phyloP scores from a whole-genome alignment of 2,888 invertebrate species.

The Xestia xanthographa region DNA sequence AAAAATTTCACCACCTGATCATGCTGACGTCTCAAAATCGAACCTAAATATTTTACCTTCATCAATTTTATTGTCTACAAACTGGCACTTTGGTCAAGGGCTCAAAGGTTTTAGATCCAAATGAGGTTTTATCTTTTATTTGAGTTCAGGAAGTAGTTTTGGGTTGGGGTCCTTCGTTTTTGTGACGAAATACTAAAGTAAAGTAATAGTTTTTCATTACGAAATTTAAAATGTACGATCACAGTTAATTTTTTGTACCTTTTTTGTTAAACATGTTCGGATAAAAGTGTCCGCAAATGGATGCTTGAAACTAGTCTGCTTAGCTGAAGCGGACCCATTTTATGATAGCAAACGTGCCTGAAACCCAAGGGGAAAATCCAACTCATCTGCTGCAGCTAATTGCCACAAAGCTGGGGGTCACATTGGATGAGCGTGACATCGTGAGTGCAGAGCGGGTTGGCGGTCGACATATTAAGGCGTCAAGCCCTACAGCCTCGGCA shows the following conservation, averaged over 20 bases:
- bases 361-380: no score
- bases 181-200: neutral
- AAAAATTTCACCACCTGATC: conserved; percentile 19
- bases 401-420: no score
- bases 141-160: conserved; percentile 16
- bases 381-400: no score
- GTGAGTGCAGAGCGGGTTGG: no score
- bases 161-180: neutral
- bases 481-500: no score
- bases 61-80: conserved; percentile 38
- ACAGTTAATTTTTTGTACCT: no score
- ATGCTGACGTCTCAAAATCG: conserved; percentile 20
- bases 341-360: no score
- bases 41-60: conserved; percentile 40
- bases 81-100: conserved; percentile 8
- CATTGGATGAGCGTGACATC: no score
- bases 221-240: neutral
- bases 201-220: neutral
- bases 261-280: neutral
- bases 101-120: conserved; percentile 28
- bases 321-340: neutral
- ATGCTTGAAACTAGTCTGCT: no score
- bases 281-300: neutral
- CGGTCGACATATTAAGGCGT: no score
- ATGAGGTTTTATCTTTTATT: conserved; percentile 33